Percentiles rank a stretch among this genome's conserved stretches.
These are phyloP conservation scores for Catamblyrhynchus diadema DNA, from an alignment of 2,797 vertebrate genomes.

Conservation along the genomic window DNA sequence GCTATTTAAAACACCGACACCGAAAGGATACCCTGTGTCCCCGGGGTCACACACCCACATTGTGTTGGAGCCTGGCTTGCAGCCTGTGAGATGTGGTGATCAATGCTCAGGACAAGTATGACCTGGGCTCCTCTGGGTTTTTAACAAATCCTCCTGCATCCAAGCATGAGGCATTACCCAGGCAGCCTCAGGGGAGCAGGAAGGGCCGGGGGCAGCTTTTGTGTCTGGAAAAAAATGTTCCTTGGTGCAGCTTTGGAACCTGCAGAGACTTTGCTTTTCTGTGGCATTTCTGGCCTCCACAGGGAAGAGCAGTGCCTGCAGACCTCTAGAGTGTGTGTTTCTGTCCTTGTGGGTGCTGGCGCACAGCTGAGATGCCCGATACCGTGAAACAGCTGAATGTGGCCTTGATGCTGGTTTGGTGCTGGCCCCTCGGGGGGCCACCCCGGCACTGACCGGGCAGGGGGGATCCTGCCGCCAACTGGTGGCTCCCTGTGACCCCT, in stretches of 20 bases:
- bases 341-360: fast-evolving
- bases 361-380: fast-evolving
- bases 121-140: fast-evolving
- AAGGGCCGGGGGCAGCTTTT: not conserved
- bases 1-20: not conserved
- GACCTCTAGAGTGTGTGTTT: not conserved
- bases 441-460: not conserved
- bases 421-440: not conserved
- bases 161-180: not conserved
- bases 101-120: fast-evolving
- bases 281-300: not conserved
- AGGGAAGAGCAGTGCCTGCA: not conserved
- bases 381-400: not conserved
- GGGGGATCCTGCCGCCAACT: too few relatives aligned
- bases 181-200: not conserved
- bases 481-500: fast-evolving
- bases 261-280: not conserved
- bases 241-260: not conserved
- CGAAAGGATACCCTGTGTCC: not conserved
- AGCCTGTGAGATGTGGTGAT: fast-evolving
- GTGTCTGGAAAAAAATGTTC: not conserved
- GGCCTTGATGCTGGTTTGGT: not conserved
- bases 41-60: fast-evolving
- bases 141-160: not conserved
- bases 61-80: not conserved